A percentile compares a stretch with the other conserved stretches of the same genome.
Evolutionary conservation across 2,113 vertebrate genomes (phyloP).

Genomic region (Brachyistius frenatus): DNA sequence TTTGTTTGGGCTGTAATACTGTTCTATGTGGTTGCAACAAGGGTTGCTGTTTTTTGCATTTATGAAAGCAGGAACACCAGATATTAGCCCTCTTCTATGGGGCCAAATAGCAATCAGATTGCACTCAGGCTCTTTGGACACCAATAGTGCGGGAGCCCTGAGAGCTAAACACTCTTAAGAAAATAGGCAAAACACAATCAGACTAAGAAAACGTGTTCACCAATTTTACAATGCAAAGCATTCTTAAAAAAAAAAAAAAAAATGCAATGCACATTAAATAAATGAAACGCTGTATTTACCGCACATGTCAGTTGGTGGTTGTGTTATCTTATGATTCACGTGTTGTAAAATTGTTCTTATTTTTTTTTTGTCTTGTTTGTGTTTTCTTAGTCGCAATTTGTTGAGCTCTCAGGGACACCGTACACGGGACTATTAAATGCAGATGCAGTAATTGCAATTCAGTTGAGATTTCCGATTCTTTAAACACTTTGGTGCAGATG

Average conservation of each 20-base stretch:
- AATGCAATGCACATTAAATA: too few species aligned
- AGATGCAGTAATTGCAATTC: neutral
- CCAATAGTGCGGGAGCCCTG: neutral
- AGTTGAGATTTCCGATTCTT: neutral
- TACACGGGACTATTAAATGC: neutral
- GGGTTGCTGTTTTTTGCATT: neutral
- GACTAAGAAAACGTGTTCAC: neutral
- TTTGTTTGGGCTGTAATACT: neutral
- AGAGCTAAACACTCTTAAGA: neutral
- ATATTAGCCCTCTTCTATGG: neutral
- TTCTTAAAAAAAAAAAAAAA: too few species aligned
- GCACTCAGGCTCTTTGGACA: neutral
- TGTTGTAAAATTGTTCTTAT: too few species aligned
- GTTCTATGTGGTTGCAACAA: neutral
- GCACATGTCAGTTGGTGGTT: too few species aligned
- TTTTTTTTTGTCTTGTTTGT: neutral
- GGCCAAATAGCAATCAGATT: neutral
- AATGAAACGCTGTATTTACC: too few species aligned
- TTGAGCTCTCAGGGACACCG: neutral
- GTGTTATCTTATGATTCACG: too few species aligned
- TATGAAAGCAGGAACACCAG: neutral
- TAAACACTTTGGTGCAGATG: conserved; percentile 9
- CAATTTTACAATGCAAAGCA: neutral
- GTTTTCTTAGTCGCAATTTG: neutral
- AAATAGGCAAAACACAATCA: neutral